Evolutionary conservation across 2,113 vertebrate genomes (phyloP), one percentile per base, ranked within the genome.

Genomic region (Ctenodactylus gundi): DNA sequence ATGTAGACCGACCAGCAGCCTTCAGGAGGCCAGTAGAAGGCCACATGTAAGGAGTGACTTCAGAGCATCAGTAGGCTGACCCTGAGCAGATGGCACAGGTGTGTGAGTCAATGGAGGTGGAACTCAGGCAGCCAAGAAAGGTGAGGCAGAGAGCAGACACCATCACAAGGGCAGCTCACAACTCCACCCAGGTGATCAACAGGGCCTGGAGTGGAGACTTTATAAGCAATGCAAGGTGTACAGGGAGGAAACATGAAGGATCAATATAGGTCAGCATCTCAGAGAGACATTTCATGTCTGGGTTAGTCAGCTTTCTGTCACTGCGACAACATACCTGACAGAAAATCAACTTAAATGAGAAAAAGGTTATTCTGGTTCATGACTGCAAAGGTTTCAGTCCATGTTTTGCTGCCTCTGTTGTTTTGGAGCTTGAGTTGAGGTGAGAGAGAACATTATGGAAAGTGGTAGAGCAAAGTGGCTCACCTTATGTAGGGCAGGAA

Each of bases 151-250:
- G 60, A 60, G 21, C 17, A 80, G 65, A 68, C 31, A 18, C 25
- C 1, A 3, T 25, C 25, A 49, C 41, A 13, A 84, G 62, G 17
- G 20, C 18, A 46, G 17, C n/a, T 10, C 77, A 49, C 4, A 14
- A 64, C 39, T 36, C 21, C 11, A 46, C 8, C 41, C 18, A 27
- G 36, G 7, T 49, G 39, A 44, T 70, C 41, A 49, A 3, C 9
- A 5, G 44, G 34, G 23, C 1, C 25, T 10, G 31, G 41, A 53
- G 49, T 1, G 4, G 46, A 78, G 31, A 44, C 8, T 25, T 1
- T 8, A 7, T 7, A 57, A 77, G 21, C 39, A 20, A 29, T n/a
- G 62, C 12, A 10, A 44, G 60, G 34, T 53, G 21, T 0, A 0
- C 15, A 25, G 12, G 1, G 18, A 84, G 13, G 18, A 0, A 34